A percentile compares a stretch with the other conserved stretches of the same genome.
These are phyloP conservation scores for Egretta garzetta DNA, from an alignment of 2,113 vertebrate genomes.

Conservation along the genomic window DNA sequence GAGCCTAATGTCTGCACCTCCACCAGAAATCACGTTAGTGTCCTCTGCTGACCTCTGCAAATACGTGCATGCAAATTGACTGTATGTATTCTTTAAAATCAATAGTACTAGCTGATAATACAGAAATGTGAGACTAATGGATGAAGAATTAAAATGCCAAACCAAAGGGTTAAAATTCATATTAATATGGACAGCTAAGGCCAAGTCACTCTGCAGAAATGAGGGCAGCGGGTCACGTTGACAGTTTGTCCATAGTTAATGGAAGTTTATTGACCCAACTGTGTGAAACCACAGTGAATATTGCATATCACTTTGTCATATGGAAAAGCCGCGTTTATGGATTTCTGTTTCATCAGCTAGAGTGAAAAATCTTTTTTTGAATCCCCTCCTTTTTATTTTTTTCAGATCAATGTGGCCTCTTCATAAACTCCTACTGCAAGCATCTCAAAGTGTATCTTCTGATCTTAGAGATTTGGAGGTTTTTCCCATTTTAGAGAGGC, in stretches of 20 bases:
- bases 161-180: conserved; percentile 80
- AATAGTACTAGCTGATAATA: conserved; percentile 82
- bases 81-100: conserved; percentile 78
- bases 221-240: conserved; percentile 81
- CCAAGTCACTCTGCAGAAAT: conserved; percentile 73
- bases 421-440: conserved; percentile 68
- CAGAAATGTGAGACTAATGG: conserved; percentile 92
- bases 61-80: conserved; percentile 71
- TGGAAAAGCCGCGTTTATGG: conserved; percentile 78
- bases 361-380: conserved; percentile 56
- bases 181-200: conserved; percentile 83
- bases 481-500: not conserved
- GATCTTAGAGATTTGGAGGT: not conserved
- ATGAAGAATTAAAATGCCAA: conserved; percentile 80
- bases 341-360: conserved; percentile 76
- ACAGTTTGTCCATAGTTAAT: conserved; percentile 85
- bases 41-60: conserved; percentile 73
- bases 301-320: conserved; percentile 78
- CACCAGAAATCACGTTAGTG: conserved; percentile 44
- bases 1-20: conserved; percentile 38
- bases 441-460: conserved; percentile 11
- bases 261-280: conserved; percentile 87
- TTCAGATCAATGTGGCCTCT: conserved; percentile 74
- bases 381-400: conserved; percentile 38
- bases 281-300: conserved; percentile 82